Percentiles rank a stretch among this genome's conserved stretches.
Evolutionary conservation across 2,113 vertebrate species (phyloP).

Genomic region (Halichoerus grypus): DNA sequence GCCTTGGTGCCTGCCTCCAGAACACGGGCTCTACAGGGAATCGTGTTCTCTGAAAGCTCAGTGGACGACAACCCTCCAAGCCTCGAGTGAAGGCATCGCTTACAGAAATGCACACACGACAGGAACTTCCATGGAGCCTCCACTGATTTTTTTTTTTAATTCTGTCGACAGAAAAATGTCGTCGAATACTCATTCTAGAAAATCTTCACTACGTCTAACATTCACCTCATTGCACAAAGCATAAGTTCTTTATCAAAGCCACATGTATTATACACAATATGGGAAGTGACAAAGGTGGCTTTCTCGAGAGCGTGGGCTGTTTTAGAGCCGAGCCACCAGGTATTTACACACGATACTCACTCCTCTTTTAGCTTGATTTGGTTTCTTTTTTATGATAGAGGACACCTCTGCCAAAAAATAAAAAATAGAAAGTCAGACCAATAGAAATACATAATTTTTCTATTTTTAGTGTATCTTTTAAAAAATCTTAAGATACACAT

Average conservation of each 20-base stretch:
- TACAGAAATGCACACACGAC: rapidly evolving
- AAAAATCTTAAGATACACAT: not conserved
- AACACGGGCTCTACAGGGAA: rapidly evolving
- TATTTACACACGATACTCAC: constrained; percentile 80
- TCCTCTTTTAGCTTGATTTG: constrained; percentile 87
- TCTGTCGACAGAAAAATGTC: not conserved
- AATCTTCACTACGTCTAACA: not conserved
- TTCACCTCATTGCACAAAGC: not conserved
- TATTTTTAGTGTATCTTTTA: not conserved
- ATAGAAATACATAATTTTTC: not conserved
- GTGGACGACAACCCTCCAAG: not conserved
- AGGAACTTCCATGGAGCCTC: not conserved
- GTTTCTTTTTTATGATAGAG: constrained; percentile 91
- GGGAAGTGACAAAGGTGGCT: not conserved
- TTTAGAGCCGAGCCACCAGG: not conserved
- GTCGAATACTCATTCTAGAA: not conserved
- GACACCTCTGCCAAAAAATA: constrained; percentile 85
- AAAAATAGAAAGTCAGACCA: constrained; percentile 50
- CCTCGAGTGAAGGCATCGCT: rapidly evolving
- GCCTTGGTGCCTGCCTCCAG: not conserved
- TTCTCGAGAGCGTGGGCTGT: not conserved
- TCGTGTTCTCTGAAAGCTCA: rapidly evolving
- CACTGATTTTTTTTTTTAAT: not conserved
- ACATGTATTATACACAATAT: no score
- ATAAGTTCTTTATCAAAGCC: not conserved